Evolutionary conservation across 2,113 vertebrate genomes (phyloP).

Genomic region (Stercorarius parasiticus): DNA sequence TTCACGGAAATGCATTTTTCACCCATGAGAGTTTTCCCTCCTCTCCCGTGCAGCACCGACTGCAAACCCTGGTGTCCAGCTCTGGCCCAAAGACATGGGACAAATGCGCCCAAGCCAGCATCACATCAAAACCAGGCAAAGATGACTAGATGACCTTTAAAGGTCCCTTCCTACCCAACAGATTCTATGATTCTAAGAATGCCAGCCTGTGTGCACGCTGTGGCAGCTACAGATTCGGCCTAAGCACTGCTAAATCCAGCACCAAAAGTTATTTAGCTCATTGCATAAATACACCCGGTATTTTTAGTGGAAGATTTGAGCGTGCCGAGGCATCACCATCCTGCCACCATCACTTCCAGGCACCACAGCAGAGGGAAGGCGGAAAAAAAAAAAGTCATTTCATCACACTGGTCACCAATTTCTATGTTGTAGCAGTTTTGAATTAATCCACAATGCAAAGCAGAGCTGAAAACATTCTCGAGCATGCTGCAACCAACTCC

Average conservation of each 20-base stretch:
- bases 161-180: no score
- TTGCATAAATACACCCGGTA: not conserved
- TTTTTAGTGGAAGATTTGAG: not conserved
- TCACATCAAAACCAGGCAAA: not conserved
- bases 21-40: not conserved
- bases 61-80: not conserved
- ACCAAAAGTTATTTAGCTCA: not conserved
- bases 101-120: not conserved
- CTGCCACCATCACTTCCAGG: not conserved
- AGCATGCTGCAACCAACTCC: not conserved
- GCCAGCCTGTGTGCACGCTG: not conserved
- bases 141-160: no score
- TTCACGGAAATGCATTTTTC: not conserved
- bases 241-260: not conserved
- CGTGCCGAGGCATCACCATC: not conserved
- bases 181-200: not conserved
- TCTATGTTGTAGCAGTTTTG: not conserved
- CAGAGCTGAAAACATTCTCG: not conserved
- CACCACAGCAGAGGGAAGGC: not conserved
- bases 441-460: not conserved
- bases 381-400: not conserved
- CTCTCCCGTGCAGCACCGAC: accelerated
- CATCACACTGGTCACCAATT: not conserved
- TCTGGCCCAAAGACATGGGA: not conserved
- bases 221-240: not conserved